Evolutionary conservation across 2,797 vertebrate genomes (phyloP).

Genomic region (Scleropages formosus): DNA sequence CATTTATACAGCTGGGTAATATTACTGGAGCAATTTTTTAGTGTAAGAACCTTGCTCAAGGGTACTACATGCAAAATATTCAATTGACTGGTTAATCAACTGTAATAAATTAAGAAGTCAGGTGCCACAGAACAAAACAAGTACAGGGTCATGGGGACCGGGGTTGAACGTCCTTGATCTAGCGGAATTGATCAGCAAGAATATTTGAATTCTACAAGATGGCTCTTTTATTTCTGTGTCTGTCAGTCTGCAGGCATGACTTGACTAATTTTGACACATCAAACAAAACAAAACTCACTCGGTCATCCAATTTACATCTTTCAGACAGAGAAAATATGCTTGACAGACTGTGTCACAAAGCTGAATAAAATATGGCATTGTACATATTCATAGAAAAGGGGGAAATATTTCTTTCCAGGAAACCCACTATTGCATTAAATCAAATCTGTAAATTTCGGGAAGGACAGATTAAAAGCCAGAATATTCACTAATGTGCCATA

Average conservation of each 20-base stretch:
- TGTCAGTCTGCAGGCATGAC: not conserved
- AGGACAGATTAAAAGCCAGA: too few species aligned
- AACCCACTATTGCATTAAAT: too few species aligned
- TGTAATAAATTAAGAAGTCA: too few species aligned
- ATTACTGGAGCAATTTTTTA: too few species aligned
- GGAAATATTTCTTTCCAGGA: too few species aligned
- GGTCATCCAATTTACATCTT: slow-evolving; percentile 7
- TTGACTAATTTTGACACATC: not conserved
- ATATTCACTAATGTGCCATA: too few species aligned
- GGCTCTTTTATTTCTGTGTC: not conserved
- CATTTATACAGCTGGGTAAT: too few species aligned
- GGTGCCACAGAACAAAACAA: too few species aligned
- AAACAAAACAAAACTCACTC: not conserved
- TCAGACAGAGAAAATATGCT: not conserved
- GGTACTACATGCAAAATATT: too few species aligned
- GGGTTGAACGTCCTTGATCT: not conserved
- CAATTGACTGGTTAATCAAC: too few species aligned
- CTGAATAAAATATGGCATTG: not conserved
- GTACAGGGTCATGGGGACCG: not conserved
- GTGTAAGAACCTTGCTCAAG: too few species aligned
- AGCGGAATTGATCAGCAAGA: not conserved
- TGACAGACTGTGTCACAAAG: not conserved
- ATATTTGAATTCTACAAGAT: not conserved
- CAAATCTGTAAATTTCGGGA: too few species aligned
- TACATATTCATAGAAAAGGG: not conserved